Conservation (phyloP, 2,113 vertebrate species). For the Penelope pileata region DNA sequence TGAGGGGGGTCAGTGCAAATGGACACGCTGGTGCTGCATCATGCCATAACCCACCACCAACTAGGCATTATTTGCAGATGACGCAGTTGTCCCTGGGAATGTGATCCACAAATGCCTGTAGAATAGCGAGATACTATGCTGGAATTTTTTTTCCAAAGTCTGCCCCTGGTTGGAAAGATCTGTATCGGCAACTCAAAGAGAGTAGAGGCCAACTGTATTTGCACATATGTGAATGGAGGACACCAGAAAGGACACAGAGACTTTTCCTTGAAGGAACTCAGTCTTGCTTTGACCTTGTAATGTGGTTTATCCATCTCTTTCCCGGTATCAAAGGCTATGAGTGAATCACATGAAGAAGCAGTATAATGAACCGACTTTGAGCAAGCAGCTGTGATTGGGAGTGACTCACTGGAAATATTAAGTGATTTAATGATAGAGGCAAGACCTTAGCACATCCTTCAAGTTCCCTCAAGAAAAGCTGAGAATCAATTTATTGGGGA, state of each 20-base stretch:
- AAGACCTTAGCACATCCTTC: not conserved
- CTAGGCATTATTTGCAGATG: not conserved
- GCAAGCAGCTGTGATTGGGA: not conserved
- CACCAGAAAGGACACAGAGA: not conserved
- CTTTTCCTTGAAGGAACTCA: not conserved
- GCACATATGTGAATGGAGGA: not conserved
- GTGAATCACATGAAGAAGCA: not conserved
- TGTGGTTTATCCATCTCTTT: no score
- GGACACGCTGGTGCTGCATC: not conserved
- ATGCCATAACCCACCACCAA: not conserved
- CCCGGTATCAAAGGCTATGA: not conserved
- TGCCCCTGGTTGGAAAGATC: not conserved
- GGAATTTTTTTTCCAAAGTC: not conserved
- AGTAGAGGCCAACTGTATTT: not conserved
- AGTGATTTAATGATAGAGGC: not conserved
- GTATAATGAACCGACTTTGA: not conserved
- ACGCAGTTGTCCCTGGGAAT: not conserved
- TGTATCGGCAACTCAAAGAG: not conserved
- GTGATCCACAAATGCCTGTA: not conserved
- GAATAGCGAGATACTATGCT: not conserved
- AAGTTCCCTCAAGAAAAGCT: not conserved
- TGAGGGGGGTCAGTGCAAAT: not conserved
- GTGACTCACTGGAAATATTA: not conserved
- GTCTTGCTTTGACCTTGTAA: not conserved
- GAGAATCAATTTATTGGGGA: not conserved